Conservation (phyloP, 2,797 vertebrate genomes). For the Tapera naevia region DNA sequence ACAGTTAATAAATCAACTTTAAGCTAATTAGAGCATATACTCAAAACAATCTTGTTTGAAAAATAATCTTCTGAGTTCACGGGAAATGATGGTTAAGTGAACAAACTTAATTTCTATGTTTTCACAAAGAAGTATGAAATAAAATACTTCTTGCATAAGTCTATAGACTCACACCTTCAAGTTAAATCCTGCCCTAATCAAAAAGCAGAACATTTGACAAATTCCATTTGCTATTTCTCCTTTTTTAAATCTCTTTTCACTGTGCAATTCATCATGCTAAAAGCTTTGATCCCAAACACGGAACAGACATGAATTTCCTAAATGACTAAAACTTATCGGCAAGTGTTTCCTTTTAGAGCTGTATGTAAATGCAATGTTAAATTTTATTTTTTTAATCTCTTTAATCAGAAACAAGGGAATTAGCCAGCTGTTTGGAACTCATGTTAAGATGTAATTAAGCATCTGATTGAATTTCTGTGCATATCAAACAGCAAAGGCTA, state of each 20-base stretch:
- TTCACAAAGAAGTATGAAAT: not conserved
- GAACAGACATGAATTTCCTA: conserved; percentile 57
- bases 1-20: conserved; percentile 17
- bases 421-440: conserved; percentile 94
- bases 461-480: conserved; percentile 93
- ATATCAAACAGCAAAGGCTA: conserved; percentile 79
- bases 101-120: not conserved
- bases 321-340: conserved; percentile 66
- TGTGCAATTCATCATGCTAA: conserved; percentile 35
- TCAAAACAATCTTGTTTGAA: not conserved
- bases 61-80: not conserved
- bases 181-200: not conserved
- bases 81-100: not conserved
- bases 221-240: not conserved
- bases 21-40: not conserved
- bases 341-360: conserved; percentile 80
- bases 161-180: not conserved
- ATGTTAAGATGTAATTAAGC: conserved; percentile 96
- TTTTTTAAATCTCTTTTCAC: not conserved
- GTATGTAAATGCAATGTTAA: conserved; percentile 90
- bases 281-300: conserved; percentile 43
- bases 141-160: not conserved
- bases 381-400: conserved; percentile 95
- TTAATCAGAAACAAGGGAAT: conserved; percentile 97
- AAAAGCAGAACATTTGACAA: conserved; percentile 27